phyloP scores from a whole-genome alignment of 2,113 vertebrate genomes.

The Xyrauchen texanus region DNA sequence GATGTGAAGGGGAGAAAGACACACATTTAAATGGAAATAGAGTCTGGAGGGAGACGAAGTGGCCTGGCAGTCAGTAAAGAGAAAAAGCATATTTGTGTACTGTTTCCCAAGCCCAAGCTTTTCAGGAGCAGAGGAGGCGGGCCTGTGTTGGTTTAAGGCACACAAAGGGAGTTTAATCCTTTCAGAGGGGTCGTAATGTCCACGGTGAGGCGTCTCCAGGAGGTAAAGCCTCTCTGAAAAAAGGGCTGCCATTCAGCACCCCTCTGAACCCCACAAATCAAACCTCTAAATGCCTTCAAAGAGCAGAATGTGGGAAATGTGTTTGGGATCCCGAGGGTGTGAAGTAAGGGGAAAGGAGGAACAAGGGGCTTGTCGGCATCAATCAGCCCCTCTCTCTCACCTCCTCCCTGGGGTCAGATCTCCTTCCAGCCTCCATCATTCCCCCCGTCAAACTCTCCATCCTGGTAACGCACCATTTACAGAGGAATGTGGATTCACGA shows the following conservation, averaged over 20 bases:
- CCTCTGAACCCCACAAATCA: conserved; percentile 84
- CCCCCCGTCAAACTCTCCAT: conserved; percentile 49
- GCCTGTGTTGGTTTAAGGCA: conserved; percentile 91
- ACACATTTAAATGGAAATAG: conserved; percentile 94
- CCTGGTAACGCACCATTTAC: conserved; percentile 69
- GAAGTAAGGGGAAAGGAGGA: conserved; percentile 36
- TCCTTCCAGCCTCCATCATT: conserved; percentile 51
- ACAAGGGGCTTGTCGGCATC: conserved; percentile 63
- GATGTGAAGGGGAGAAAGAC: conserved; percentile 67
- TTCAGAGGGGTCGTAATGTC: conserved; percentile 91
- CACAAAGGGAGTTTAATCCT: conserved; percentile 94
- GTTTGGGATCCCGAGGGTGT: conserved; percentile 52
- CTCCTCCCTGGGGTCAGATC: conserved; percentile 68
- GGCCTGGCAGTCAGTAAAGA: conserved; percentile 80
- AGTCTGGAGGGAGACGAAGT: conserved; percentile 78
- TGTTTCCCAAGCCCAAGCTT: conserved; percentile 87
- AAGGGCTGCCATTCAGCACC: conserved; percentile 79
- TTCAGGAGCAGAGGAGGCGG: conserved; percentile 75
- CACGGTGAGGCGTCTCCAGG: conserved; percentile 79
- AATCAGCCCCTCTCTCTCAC: conserved; percentile 56
- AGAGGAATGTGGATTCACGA: conserved; percentile 67
- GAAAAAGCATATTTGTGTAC: conserved; percentile 89
- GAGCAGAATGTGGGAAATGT: conserved; percentile 86
- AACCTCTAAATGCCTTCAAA: conserved; percentile 85
- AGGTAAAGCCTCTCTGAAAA: conserved; percentile 83